Evolutionary conservation across 2,113 vertebrate genomes (phyloP), one percentile per base, ranked within the genome.

Genomic region (Psilopsiagon aymara): DNA sequence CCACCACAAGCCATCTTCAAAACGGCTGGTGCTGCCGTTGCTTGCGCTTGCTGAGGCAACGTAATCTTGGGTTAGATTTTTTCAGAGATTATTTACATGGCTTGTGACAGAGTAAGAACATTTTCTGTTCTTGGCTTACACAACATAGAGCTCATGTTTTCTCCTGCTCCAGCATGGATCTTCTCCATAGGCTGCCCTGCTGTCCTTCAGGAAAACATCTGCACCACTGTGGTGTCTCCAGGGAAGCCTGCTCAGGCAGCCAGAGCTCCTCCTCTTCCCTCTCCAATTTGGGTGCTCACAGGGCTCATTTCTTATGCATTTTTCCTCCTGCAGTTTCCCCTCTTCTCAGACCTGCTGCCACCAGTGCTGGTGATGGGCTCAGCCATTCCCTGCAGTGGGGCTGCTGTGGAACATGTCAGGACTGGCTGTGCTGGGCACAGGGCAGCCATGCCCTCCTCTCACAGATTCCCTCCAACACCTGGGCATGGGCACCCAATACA

Each of bases 351-450:
- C 8, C 24, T 15, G 8, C 27, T 39, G 21, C 9, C 17, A 25
- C 2, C 23, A 8, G 10, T 2, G 5, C 6, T 0, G 2, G 9
- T 15, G 43, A 23, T 8, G n/a, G 35, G 47, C 28, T 57, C 13
- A 11, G 43, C 14, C 20, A 39, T 69, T 67, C 14, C 16, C 19
- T 29, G 35, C 0, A 0, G 25, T 6, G 33, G 28, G 12, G 14
- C 31, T 49, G 51, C 25, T 27, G 23, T 28, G 53, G 47, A 49
- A 15, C 29, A 9, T n/a, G 15, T 5, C 13, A 4, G n/a, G 43
- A 5, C 5, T 3, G 6, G 39, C 46, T 1, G 1, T 17, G 44
- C 16, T 2, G 5, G 52, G 59, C 39, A 2, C 0, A 0, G 24
- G 23, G 17, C 27, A 64, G 63, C 20, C 19, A 3, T 13, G 7